Base-by-base conservation (phyloP, 2,113 vertebrate genomes). In the Hippocampus abdominalis region DNA sequence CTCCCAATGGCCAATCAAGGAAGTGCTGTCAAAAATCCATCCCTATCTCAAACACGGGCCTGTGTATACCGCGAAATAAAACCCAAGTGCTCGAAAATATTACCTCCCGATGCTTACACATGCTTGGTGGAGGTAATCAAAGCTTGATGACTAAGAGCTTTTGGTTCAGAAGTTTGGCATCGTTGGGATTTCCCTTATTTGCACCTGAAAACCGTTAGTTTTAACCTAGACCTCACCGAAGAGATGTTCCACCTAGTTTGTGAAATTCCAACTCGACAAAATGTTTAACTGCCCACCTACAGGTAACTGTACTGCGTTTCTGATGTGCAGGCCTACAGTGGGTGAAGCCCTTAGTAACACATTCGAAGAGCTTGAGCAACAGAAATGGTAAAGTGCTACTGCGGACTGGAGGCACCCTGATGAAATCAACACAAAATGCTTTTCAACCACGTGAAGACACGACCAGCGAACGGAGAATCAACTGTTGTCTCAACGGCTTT, bases 351-450 rank as follows among this genome's bases (percentile, higher is more conserved):
- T 87, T 85, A 74, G 74, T 76, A 68, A 84, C 78, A 71, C 73
- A 73, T 83, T 32, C 73, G 56, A 70, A 76, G 81, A 84, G 75
- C 77, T 72, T 15, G 74, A 76, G 84, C 65, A 66, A 76, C 77
- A 71, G 51, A 85, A 68, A 80, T 44, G 71, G 61, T 89, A 90
- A 91, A 89, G 89, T 89, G 88, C 87, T 88, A 86, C 86, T 85
- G 79, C 48, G 60, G 78, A 86, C 82, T 36, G 76, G 89, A 90
- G 88, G 82, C 89, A 89, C 84, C 82, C 83, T 83, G 86, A 85
- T 82, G 63, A 71, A 78, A 84, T 49, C 10, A 42, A 74, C 70
- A 72, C 46, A 65, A 68, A 73, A 81, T 8, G 72, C 65, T 87
- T 85, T 77, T 82, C 25, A 80, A 85, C 82, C 77, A 84, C 81